Base-by-base conservation (phyloP, 2,888 invertebrate species). In the Allacma fusca region DNA sequence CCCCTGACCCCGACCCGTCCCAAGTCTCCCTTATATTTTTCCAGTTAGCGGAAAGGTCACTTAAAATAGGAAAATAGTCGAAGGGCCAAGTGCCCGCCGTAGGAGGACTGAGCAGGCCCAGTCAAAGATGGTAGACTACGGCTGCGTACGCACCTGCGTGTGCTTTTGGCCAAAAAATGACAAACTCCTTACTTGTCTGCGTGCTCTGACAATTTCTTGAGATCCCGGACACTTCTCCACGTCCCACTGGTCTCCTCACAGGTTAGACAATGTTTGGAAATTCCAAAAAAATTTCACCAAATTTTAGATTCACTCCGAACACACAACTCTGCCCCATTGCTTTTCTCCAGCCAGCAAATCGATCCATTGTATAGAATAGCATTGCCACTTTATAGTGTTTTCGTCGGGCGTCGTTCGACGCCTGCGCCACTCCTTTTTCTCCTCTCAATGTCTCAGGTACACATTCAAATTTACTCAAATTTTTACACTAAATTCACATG, bases 71-170 rank as follows among this genome's bases (percentile, higher is more conserved):
- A 83, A 83, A 84, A 83, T 83, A 82, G 81, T 83, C 83, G 84
- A 82, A 79, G 76, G 78, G 76, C 78, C 80, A 76, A 75, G 78
- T 70, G 83, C 89, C 89, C 89, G 89, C 89, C 77, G 77, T 77
- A 67, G 67, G 67, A 77, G 76, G 68, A 90, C 91, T 90, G 94
- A 93, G 93, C 94, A 94, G 91, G 92, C 93, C 91, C 93, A 93
- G 93, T 93, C 91, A 91, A 91, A 90, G 91, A 90, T 90, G 91
- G 90, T 89, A 90, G 50, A 91, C 91, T 92, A 93, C 93, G 94
- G 91, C 94, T 95, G 95, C 95, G 94, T 95, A 94, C 94, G 94
- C 94, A 94, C 94, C 94, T 95, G 93, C 93, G 93, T 93, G 92
- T 72, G 81, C 34, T 68, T 68, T 68, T 68, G 68, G 40, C 68